phyloP scores from a whole-genome alignment of 2,113 vertebrate species.

The Sphyrna mokarran region DNA sequence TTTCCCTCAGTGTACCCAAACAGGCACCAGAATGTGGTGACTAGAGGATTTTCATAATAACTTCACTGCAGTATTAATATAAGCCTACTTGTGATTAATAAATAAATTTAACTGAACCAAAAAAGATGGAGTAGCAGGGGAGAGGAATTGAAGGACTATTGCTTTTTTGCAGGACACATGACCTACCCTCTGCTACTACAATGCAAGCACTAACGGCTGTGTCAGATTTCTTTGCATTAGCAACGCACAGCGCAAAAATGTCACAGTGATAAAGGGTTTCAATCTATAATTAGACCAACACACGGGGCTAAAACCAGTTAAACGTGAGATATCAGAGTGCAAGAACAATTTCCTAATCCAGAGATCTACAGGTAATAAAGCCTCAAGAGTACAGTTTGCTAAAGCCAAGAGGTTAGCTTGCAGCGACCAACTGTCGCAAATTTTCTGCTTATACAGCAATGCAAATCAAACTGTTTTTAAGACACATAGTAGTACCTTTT shows the following conservation, averaged over 20 bases:
- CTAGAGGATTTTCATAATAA: too few species aligned
- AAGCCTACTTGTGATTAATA: too few species aligned
- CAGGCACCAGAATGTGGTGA: too few species aligned
- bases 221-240: background rate
- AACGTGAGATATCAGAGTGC: background rate
- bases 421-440: background rate
- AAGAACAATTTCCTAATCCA: background rate
- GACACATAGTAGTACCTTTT: background rate
- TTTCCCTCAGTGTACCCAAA: too few species aligned
- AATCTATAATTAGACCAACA: background rate
- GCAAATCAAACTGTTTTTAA: background rate
- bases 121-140: background rate
- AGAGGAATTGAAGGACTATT: background rate
- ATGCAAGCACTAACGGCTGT: background rate
- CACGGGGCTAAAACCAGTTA: background rate
- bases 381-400: background rate
- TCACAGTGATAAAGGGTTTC: background rate
- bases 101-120: background rate
- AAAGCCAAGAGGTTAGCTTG: background rate
- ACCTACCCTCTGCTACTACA: background rate
- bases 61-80: too few species aligned
- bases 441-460: background rate
- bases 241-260: background rate
- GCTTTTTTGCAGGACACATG: too few species aligned
- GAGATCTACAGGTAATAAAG: background rate